Conservation (phyloP, 2,797 vertebrate species). For the Danio albolineatus region DNA sequence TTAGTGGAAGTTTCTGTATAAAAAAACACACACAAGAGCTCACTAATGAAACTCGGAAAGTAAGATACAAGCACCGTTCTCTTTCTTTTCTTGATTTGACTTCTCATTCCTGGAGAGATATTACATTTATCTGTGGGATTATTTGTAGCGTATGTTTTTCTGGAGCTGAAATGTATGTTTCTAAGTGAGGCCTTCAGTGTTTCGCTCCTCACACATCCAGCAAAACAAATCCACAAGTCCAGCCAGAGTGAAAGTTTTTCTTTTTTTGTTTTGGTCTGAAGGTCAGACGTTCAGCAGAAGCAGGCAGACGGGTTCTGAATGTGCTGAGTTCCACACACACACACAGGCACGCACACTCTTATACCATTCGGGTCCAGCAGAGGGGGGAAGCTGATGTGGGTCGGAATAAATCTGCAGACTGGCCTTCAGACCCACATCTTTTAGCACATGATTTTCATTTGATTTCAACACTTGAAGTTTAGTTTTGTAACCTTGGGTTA, state of each 20-base stretch:
- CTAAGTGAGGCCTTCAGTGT: not conserved
- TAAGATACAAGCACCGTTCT: not conserved
- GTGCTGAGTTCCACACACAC: not conserved
- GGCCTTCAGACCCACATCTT: not conserved
- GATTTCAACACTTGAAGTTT: not conserved
- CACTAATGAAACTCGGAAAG: slow-evolving; percentile 8
- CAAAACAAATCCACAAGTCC: not conserved
- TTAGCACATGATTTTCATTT: not conserved
- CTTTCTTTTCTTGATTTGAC: not conserved
- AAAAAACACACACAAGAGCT: not conserved
- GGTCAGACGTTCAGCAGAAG: slow-evolving; percentile 8
- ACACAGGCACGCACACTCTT: slow-evolving; percentile 8
- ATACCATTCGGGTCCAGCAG: slow-evolving; percentile 54
- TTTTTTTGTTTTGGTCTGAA: not conserved
- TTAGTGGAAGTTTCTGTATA: not conserved
- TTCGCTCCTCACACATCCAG: not conserved
- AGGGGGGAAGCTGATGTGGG: slow-evolving; percentile 51
- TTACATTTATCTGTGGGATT: slow-evolving; percentile 8
- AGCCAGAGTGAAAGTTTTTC: not conserved
- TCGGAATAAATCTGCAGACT: not conserved
- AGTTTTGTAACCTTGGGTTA: not conserved
- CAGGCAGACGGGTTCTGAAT: not conserved
- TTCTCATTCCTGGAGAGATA: not conserved
- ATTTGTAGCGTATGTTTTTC: not conserved
- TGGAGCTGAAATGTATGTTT: not conserved